Conservation (phyloP, 2,797 vertebrate genomes). For the Gephyroberyx darwinii region DNA sequence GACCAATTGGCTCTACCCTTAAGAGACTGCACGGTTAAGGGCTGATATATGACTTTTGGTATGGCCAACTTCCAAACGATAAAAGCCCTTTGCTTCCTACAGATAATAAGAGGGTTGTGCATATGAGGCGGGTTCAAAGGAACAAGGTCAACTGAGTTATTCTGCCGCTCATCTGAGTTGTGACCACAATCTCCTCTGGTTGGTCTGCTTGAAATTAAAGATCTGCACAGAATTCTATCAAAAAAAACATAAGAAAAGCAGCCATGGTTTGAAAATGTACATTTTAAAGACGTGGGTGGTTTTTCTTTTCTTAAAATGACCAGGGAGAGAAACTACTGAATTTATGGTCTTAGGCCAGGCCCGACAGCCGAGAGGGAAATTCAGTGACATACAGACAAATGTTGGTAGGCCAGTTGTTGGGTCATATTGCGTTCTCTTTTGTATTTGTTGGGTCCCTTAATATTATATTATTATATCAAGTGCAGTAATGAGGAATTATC, state of each 20-base stretch:
- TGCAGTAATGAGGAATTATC: not conserved
- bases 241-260: no score
- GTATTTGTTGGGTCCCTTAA: no score
- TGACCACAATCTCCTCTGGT: no score
- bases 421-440: no score
- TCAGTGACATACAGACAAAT: not conserved
- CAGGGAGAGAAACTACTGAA: no score
- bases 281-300: no score
- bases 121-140: not conserved
- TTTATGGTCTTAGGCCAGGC: not conserved
- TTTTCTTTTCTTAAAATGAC: no score
- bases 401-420: no score
- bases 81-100: not conserved
- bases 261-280: no score
- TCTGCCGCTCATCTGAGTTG: no score
- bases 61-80: not conserved
- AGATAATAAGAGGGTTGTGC: conserved; percentile 15
- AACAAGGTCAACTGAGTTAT: conserved; percentile 7
- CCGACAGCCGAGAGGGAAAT: not conserved
- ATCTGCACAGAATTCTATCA: no score
- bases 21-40: conserved; percentile 4
- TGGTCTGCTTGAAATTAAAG: no score
- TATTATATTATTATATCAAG: not conserved
- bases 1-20: conserved; percentile 36
- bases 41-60: conserved; percentile 7